A percentile compares a stretch with the other conserved stretches of the same genome.
phyloP scores from a whole-genome alignment of 92 coral and sea anemone species.

The Umimayanthus kanabou region DNA sequence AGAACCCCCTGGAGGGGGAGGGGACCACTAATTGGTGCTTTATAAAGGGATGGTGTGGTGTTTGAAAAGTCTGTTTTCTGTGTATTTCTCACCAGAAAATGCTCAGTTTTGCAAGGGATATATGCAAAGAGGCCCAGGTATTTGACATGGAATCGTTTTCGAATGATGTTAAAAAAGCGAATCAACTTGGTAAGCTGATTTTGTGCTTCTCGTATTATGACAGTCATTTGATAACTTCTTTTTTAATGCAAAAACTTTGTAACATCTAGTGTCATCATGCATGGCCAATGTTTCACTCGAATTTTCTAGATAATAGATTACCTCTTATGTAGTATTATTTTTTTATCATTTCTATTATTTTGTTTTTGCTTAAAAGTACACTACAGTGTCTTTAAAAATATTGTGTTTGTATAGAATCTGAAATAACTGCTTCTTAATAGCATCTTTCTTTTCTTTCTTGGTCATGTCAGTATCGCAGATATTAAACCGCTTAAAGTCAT shows the following conservation, averaged over 20 bases:
- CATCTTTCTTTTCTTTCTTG: neutral
- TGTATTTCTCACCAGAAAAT: conserved; percentile 44
- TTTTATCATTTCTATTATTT: too few species aligned
- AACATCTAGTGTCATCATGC: too few species aligned
- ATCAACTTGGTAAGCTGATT: conserved; percentile 58
- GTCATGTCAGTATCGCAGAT: conserved; percentile 5
- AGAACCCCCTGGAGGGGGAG: too few species aligned
- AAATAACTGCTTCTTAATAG: neutral
- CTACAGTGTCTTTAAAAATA: too few species aligned
- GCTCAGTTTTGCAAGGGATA: conserved; percentile 37
- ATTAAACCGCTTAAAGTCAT: neutral
- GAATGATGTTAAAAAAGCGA: conserved; percentile 54
- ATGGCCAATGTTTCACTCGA: too few species aligned
- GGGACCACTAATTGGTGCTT: too few species aligned
- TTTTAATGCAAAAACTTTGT: too few species aligned
- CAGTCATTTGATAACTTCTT: neutral
- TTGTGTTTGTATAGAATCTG: neutral
- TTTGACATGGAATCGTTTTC: conserved; percentile 43
- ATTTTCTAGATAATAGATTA: too few species aligned
- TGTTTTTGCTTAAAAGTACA: too few species aligned
- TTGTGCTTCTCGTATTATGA: neutral
- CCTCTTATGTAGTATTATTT: too few species aligned
- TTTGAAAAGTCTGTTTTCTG: neutral
- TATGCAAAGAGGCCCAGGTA: conserved; percentile 41
- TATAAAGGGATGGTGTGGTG: too few species aligned